Evolutionary conservation across 2,113 vertebrate species (phyloP).

Genomic region (Hippocampus barbouri): DNA sequence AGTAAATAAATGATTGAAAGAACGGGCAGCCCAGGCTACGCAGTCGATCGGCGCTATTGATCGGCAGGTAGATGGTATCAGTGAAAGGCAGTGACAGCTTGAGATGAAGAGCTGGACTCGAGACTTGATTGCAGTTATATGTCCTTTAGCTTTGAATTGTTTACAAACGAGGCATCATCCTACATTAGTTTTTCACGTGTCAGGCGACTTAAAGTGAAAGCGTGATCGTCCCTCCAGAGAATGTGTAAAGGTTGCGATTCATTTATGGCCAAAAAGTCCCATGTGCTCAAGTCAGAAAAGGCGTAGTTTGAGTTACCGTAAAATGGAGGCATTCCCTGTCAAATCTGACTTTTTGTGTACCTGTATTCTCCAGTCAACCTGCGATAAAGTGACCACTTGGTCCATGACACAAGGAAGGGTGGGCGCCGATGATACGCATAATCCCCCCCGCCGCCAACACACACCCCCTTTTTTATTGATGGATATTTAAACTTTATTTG

Average conservation of each 20-base stretch:
- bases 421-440: no score
- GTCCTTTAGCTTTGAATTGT: slow-evolving; percentile 46
- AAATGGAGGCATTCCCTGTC: no score
- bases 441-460: no score
- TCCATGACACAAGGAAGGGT: no score
- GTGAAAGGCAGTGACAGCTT: slow-evolving; percentile 52
- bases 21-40: slow-evolving; percentile 58
- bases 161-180: slow-evolving; percentile 51
- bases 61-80: slow-evolving; percentile 55
- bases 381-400: no score
- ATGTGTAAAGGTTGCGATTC: slow-evolving; percentile 9
- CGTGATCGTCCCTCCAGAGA: slow-evolving; percentile 1
- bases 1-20: slow-evolving; percentile 76
- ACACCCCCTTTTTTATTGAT: no score
- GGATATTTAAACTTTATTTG: no score
- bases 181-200: slow-evolving; percentile 25
- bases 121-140: slow-evolving; percentile 53
- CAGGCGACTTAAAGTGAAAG: slow-evolving; percentile 8
- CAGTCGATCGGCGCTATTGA: slow-evolving; percentile 68
- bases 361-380: no score
- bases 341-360: no score
- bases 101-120: slow-evolving; percentile 51
- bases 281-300: neutral
- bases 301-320: neutral
- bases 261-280: neutral